Evolutionary conservation across 2,797 vertebrate species (phyloP), one percentile per base, ranked within the genome.

Genomic region (Urocyon cinereoargenteus): DNA sequence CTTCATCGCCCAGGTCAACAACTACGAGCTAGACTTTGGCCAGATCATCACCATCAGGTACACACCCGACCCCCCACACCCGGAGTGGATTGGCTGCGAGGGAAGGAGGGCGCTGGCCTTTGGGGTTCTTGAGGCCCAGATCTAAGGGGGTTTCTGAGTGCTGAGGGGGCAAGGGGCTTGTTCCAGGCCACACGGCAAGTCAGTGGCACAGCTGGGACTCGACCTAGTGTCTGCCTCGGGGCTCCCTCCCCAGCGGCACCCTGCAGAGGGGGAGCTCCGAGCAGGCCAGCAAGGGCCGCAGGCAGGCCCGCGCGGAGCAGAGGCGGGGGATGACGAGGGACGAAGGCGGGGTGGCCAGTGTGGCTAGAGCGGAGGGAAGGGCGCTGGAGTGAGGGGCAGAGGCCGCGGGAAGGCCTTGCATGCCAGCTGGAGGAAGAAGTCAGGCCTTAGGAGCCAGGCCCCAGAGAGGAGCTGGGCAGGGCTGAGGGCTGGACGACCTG

Each of bases 1-100:
- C 98, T 99, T 99, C 96, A 99, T 99, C 1, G 99, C 99, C n/a
- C 99, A 99, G 98, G 99, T 99, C 84, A 99, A 99, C 98, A 99
- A 99, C 98, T 99, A 99, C 0, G 99, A 99, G 97, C 99, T 99
- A 51, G 99, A 99, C 98, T 99, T 99, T 1, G 99, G 99, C 26
- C 99, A 99, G 98, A 99, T 99, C 98, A 99, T 99, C 94, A 99
- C 99, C 26, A 99, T 99, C 91, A 99, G 99, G 99, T 98, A 14
- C 26, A 26, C 5, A 18, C 49, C 73, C 24, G 57, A 73, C 14
- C 26, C 51, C 70, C 34, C 0, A 2, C 5, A 16, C 26, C 51
- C 68, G 7, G 1, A 10, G 64, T 5, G n/a, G 81, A 28, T 3
- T 13, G 59, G 36, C 5, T 0, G 49, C 49, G 4, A 3, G 16